phyloP scores from a whole-genome alignment of 2,797 vertebrate species.

The Smutsia gigantea region DNA sequence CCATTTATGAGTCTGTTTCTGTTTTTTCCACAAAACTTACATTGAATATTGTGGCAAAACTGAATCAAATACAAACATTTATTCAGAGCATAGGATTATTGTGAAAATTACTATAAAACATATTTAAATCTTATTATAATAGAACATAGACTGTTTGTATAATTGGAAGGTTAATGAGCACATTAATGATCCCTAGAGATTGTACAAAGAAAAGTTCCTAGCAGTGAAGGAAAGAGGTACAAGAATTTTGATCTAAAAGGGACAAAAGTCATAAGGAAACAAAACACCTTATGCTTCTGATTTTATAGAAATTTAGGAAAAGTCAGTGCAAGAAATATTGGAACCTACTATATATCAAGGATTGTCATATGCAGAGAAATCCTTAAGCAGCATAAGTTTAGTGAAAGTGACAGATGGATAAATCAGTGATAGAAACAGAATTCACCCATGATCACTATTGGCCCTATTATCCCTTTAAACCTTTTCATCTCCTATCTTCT shows the following conservation, averaged over 20 bases:
- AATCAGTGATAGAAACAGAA: neutral
- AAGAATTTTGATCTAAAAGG: neutral
- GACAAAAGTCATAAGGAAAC: neutral
- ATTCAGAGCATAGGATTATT: neutral
- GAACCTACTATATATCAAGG: neutral
- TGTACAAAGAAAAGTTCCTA: neutral
- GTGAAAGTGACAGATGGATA: neutral
- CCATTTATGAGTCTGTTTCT: too few relatives aligned
- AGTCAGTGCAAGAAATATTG: neutral
- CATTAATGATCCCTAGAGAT: neutral
- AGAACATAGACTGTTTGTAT: neutral
- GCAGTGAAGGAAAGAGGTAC: neutral
- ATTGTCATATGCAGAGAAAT: neutral
- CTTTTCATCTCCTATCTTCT: neutral
- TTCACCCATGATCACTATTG: neutral
- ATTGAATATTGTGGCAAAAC: neutral
- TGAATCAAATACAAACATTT: neutral
- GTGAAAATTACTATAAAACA: neutral
- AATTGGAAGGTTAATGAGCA: neutral
- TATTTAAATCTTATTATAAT: neutral
- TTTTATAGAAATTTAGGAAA: neutral
- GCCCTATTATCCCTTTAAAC: neutral
- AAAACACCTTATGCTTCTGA: neutral
- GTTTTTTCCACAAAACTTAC: too few relatives aligned
- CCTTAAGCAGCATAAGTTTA: neutral